A percentile compares a stretch with the other conserved stretches of the same genome.
Evolutionary conservation across 2,797 vertebrate species (phyloP).

Genomic region (Acanthornis magna): DNA sequence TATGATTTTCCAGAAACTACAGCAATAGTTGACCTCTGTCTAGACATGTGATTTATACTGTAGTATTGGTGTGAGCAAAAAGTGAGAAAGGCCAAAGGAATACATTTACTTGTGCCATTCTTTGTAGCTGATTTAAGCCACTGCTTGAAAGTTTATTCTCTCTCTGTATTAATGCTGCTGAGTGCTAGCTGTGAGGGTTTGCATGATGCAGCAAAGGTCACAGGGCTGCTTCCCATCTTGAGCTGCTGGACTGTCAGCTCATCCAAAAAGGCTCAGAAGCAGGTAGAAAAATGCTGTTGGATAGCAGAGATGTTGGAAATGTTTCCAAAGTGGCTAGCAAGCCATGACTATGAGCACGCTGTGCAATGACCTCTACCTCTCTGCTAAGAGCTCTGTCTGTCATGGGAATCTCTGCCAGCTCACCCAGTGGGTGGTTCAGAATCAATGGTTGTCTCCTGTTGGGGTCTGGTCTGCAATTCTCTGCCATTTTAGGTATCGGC

Average conservation of each 20-base stretch:
- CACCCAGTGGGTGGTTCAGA: not conserved
- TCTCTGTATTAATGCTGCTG: not conserved
- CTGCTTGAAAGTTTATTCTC: not conserved
- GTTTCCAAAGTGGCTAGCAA: not conserved
- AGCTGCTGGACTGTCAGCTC: not conserved
- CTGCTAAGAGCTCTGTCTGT: not conserved
- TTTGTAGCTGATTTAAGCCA: not conserved
- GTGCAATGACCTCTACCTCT: not conserved
- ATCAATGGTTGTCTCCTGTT: not conserved
- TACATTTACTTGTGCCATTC: not conserved
- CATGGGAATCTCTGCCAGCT: not conserved
- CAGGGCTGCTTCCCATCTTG: not conserved
- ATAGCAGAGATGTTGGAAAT: not conserved
- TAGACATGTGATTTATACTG: not conserved
- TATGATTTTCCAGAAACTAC: not conserved
- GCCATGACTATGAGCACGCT: not conserved
- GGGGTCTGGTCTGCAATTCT: not conserved
- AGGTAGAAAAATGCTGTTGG: not conserved
- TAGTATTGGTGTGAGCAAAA: not conserved
- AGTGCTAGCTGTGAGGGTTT: accelerated
- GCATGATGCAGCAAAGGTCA: not conserved
- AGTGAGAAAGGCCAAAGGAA: not conserved
- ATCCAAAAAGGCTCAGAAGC: not conserved
- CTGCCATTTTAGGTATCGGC: not conserved
- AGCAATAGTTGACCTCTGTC: not conserved